Base-by-base conservation (phyloP, 1,140 invertebrate genomes). In the Akabosia matsudoensis region DNA sequence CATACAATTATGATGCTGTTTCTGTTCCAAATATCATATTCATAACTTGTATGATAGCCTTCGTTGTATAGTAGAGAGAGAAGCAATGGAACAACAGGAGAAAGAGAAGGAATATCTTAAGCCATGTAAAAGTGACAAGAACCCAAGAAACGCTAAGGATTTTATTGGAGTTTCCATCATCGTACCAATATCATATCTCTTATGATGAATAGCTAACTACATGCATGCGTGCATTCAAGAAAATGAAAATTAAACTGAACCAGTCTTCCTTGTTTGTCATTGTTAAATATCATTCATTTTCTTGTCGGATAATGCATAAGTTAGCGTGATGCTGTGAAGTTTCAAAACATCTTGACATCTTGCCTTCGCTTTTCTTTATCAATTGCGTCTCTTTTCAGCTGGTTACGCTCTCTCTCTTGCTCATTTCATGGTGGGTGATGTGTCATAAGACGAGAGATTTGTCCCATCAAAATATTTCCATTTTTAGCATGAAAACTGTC, bases 401-500 rank as follows among this genome's bases (percentile, higher is more conserved):
- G 7, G 37, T 45, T 18, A n/a, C n/a, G n/a, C n/a, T n/a, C n/a
- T n/a, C n/a, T n/a, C n/a, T n/a, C n/a, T n/a, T n/a, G n/a, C n/a
- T n/a, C n/a, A n/a, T n/a, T n/a, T n/a, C n/a, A n/a, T n/a, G n/a
- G n/a, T n/a, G n/a, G n/a, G 7, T 61, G 14, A 61, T 61, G 13
- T 61, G 54, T 61, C 54, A 61, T n/a, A 61, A 61, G 54, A 61
- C 24, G 54, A 13, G 54, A 61, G 54, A 61, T 13, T n/a, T n/a
- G 24, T 2, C 24, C 30, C 61, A 67, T 67, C 61, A 67, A 67
- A 67, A 67, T 30, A 67, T 67, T 67, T 31, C 61, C 61, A 67
- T 67, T 67, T 67, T 67, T 67, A 67, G 61, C 61, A 30, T 22
- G 13, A 56, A n/a, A 56, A 56, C 61, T 67, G 61, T n/a, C 61